Percentiles rank a stretch among this genome's conserved stretches.
Evolutionary conservation across 2,113 vertebrate genomes (phyloP).

Genomic region (Gallinago undulata): DNA sequence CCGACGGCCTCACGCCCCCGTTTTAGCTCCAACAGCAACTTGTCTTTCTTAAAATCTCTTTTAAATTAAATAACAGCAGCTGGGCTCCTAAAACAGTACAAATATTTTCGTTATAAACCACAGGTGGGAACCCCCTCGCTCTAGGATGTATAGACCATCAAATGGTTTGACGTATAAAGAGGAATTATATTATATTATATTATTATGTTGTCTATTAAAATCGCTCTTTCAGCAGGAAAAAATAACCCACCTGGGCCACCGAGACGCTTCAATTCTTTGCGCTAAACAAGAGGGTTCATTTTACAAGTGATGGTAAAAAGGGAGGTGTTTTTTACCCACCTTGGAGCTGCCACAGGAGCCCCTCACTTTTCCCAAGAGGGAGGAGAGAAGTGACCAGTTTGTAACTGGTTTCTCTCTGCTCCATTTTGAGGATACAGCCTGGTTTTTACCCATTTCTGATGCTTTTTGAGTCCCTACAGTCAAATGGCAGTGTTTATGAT

Average conservation of each 20-base stretch:
- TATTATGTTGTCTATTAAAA: too few relatives aligned
- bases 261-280: not conserved
- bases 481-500: not conserved
- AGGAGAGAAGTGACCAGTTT: not conserved
- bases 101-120: not conserved
- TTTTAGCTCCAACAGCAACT: not conserved
- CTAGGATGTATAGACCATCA: not conserved
- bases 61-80: not conserved
- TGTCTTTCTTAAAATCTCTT: too few relatives aligned
- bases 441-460: not conserved
- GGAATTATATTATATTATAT: too few relatives aligned
- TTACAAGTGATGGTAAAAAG: not conserved
- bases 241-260: not conserved
- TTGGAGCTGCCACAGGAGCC: too few relatives aligned
- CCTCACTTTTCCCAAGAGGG: not conserved
- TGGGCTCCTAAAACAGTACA: accelerated
- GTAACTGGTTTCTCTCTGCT: not conserved
- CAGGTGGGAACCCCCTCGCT: too few relatives aligned
- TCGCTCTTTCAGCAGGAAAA: not conserved
- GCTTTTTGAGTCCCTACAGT: not conserved
- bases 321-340: not conserved
- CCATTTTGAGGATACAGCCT: not conserved
- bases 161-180: not conserved
- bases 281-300: not conserved
- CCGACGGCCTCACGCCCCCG: not conserved